Evolutionary conservation across 1,140 invertebrate genomes (phyloP), one percentile per base, ranked within the genome.

Genomic region (Lanistes nyassanus): DNA sequence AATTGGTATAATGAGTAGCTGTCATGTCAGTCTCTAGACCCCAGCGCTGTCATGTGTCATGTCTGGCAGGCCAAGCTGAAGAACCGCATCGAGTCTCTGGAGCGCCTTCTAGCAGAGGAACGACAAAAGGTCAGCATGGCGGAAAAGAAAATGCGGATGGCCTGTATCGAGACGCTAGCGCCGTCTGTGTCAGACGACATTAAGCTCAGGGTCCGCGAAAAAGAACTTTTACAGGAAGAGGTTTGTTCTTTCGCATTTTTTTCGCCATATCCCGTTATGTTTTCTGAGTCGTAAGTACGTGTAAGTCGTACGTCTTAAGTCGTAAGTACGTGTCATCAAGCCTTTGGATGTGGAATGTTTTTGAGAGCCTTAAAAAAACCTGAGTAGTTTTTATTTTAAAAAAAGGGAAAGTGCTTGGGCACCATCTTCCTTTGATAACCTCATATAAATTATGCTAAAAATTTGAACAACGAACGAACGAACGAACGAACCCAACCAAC

Each of bases 51-150:
- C 2, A 1, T 69, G 73, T 39, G 29, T 34, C 26, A 34, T 37
- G 47, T 69, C 37, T 56, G 13, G 9, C 75, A 86, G 85, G 76
- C 79, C 55, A 84, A 86, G 74, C 82, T 88, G 64, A 84, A 85
- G 68, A 86, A 85, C 69, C 79, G 86, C 23, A 83, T 89, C 56
- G 80, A 84, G 65, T 84, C 81, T 31, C 77, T 89, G 65, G 86
- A 89, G 71, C 78, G 81, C 11, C 81, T 87, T 16, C 78, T 89
- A 47, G 84, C 84, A 9, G 87, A 88, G 72, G 88, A 89, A 66
- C 78, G 86, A 34, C 82, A 84, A 62, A 89, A 87, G 78, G 80
- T 84, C 26, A 75, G 75, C 42, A 79, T 81, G 9, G 77, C 81
- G 26, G 82, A 85, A 73, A 86, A 85, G 76, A 86, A 84, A 70